Evolutionary conservation across 2,797 vertebrate species (phyloP), one percentile per base, ranked within the genome.

Genomic region (Protonibea diacanthus): DNA sequence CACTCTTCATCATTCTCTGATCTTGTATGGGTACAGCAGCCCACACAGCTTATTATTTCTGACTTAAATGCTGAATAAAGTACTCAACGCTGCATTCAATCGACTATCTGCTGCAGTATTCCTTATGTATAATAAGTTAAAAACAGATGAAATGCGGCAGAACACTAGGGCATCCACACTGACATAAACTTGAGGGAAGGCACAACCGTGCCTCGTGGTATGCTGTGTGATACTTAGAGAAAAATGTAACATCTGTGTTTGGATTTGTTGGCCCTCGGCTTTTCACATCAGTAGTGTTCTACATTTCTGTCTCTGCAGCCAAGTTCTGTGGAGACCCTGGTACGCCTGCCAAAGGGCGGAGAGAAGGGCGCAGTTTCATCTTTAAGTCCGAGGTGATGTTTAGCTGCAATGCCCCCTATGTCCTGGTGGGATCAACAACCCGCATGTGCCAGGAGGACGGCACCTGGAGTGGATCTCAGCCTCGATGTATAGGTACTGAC

Each of bases 261-360:
- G 62, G 49, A 33, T 52, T 56, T 66, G 27, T 74, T 81, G 17
- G 44, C 58, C 4, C 40, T 57, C 3, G 14, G 20, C 1, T 76
- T 67, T 48, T 74, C 66, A 62, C 48, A 47, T 83, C 67, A 84
- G 40, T 75, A 65, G 4, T 63, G 14, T 63, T 59, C 3, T 10
- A 61, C 20, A 25, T 57, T 78, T 83, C 25, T 80, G 44, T 56
- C 17, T 82, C 78, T 72, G 38, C 89, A 99, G 98, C 98, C 52
- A 98, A 97, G 83, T 99, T 99, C 92, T 99, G 98, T 60, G 97
- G 98, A 44, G 98, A 99, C 77, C 97, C 98, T 1, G 97, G 97
- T 7, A 69, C 92, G 57, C 98, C 97, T 29, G 92, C 96, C 67
- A 95, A 95, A 83, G 97, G 96, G 57, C 96, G 92, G 73, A 92